Percentiles rank a stretch among this genome's conserved stretches.
Conservation (phyloP, 2,797 vertebrate species). For the Eupleurogrammus muticus region DNA sequence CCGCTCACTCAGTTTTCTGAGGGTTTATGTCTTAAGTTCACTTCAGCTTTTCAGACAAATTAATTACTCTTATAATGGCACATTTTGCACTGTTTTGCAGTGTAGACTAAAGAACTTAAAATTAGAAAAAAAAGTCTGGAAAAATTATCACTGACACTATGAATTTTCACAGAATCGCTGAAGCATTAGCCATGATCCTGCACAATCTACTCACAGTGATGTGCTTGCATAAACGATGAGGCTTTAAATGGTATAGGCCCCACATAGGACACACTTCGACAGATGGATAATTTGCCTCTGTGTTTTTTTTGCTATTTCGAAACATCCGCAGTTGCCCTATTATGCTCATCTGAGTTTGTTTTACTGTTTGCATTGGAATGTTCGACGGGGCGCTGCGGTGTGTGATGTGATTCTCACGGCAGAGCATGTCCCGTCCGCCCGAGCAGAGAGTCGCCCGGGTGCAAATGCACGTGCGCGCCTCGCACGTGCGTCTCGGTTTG, state of each 20-base stretch:
- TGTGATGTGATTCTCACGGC: slow-evolving; percentile 30
- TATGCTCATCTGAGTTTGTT: slow-evolving; percentile 13
- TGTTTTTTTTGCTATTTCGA: slow-evolving; percentile 33
- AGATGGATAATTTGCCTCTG: slow-evolving; percentile 38
- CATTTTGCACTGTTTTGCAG: neutral
- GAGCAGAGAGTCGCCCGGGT: slow-evolving; percentile 10
- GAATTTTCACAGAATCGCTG: neutral
- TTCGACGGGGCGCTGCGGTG: slow-evolving; percentile 34
- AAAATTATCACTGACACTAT: neutral
- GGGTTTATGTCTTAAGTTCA: too few relatives aligned
- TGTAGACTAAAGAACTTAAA: neutral
- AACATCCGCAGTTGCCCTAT: slow-evolving; percentile 14
- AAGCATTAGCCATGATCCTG: neutral
- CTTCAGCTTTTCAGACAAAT: too few relatives aligned
- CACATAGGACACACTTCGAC: slow-evolving; percentile 23
- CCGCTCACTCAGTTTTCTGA: too few relatives aligned
- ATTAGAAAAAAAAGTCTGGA: neutral
- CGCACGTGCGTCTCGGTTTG: slow-evolving; percentile 19
- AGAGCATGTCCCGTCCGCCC: slow-evolving; percentile 41
- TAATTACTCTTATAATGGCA: too few relatives aligned
- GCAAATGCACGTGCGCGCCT: slow-evolving; percentile 13
- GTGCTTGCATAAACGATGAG: slow-evolving; percentile 10
- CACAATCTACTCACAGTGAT: neutral
- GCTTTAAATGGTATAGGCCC: slow-evolving; percentile 6
- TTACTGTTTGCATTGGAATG: slow-evolving; percentile 19